Base-by-base conservation (phyloP, 2,113 vertebrate genomes). In the Dermatemys mawii region DNA sequence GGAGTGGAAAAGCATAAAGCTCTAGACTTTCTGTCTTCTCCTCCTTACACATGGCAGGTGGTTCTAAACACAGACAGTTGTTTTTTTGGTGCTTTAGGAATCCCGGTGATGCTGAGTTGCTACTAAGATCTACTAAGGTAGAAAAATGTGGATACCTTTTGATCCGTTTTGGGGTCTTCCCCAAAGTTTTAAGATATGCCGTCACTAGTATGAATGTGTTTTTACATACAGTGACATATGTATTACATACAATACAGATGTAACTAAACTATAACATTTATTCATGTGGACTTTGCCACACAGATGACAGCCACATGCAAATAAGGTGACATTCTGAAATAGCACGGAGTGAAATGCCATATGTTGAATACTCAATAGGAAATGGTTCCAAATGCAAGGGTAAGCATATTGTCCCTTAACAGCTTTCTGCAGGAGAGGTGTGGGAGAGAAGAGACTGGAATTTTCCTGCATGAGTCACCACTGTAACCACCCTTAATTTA, bases 231-330 rank as follows among this genome's bases (percentile, higher is more conserved):
- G n/a, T n/a, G n/a, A n/a, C n/a, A n/a, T n/a, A n/a, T n/a, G n/a
- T n/a, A n/a, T n/a, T n/a, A n/a, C n/a, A n/a, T n/a, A n/a, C n/a
- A 82, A 97, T 97, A 95, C 94, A 97, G 94, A 97, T 96, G 94
- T 92, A 96, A 95, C 93, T 92, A 93, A 97, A 91, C 95, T 96
- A 90, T 96, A 90, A 82, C 93, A 94, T 8, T 96, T 96, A 96
- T 97, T 96, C 96, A 83, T 88, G 84, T 27, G 93, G 81, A 90
- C 93, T 95, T 96, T 95, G 96, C 95, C 95, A 91, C 96, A 94
- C 86, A 96, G 96, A 95, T 94, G 93, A 95, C 85, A 88, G 90
- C 94, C 95, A 88, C 94, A 85, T 96, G 32, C 97, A 95, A 94
- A 97, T 92, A 4, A 96, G 88, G 60, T 92, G 90, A 88, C 0